These are phyloP conservation scores for Carassius gibelio DNA, from an alignment of 2,113 vertebrate species.

Conservation along the genomic window DNA sequence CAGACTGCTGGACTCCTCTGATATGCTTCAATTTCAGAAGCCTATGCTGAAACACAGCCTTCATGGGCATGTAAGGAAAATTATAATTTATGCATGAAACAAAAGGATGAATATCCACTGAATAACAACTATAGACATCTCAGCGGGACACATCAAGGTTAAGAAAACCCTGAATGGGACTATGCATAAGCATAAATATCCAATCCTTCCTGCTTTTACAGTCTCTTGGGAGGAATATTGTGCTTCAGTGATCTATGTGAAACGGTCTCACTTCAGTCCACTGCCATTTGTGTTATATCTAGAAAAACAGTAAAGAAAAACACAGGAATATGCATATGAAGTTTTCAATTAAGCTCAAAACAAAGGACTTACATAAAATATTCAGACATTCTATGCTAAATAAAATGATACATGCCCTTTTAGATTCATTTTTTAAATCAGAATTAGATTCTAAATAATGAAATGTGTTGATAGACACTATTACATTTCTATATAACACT, in stretches of 20 bases:
- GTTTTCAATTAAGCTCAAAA: background rate
- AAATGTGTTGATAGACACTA: background rate
- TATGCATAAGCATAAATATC: too few relatives aligned
- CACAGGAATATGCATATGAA: background rate
- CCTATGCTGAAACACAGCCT: slow-evolving; percentile 50
- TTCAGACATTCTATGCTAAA: background rate
- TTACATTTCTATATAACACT: background rate
- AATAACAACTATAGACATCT: background rate
- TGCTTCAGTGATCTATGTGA: background rate
- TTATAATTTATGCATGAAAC: background rate
- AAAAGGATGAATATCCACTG: slow-evolving; percentile 11
- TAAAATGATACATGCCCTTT: background rate
- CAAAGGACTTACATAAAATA: background rate
- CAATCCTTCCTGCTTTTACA: background rate
- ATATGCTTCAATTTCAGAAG: slow-evolving; percentile 53
- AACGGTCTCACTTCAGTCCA: background rate
- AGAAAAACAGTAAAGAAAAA: background rate
- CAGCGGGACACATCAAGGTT: background rate
- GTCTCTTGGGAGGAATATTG: background rate
- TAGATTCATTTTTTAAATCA: background rate
- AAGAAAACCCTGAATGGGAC: background rate
- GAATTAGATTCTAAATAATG: background rate
- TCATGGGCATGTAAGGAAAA: slow-evolving; percentile 42
- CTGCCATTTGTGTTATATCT: slow-evolving; percentile 5
- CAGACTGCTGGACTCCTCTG: background rate